These are phyloP conservation scores for Hydraecia micacea DNA, from an alignment of 2,888 invertebrate species.

Conservation along the genomic window DNA sequence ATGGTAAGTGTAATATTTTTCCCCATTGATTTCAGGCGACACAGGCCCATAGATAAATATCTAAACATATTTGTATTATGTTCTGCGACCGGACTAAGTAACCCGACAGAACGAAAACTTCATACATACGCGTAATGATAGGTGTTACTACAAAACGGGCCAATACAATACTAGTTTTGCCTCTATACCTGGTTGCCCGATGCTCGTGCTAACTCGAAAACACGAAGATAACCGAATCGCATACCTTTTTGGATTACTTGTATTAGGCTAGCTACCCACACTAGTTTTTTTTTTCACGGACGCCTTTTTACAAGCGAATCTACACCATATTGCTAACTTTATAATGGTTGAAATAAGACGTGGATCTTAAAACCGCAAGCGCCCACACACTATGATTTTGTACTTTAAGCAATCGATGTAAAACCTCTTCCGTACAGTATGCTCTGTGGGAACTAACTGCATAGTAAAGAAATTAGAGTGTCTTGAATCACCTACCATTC, in stretches of 20 bases:
- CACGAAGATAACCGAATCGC: background rate
- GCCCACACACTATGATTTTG: background rate
- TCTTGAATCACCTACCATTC: background rate
- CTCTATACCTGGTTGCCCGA: background rate
- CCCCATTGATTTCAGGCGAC: background rate
- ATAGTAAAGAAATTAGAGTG: background rate
- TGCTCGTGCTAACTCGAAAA: background rate
- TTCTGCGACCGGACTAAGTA: background rate
- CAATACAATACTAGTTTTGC: background rate
- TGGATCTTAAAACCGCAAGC: background rate
- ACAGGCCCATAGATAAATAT: background rate
- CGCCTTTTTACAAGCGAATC: background rate
- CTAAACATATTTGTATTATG: background rate
- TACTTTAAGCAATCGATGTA: background rate
- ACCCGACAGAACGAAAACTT: background rate
- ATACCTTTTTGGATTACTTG: background rate
- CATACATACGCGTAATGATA: background rate
- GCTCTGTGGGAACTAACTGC: too few relatives aligned
- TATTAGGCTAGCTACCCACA: background rate
- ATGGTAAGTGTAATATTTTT: conserved; percentile 74
- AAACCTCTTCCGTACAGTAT: background rate
- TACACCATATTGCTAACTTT: background rate
- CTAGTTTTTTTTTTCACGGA: background rate
- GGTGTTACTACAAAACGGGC: background rate
- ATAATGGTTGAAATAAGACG: too few relatives aligned